phyloP scores from a whole-genome alignment of 2,113 vertebrate species.

The Crotalus helleri region DNA sequence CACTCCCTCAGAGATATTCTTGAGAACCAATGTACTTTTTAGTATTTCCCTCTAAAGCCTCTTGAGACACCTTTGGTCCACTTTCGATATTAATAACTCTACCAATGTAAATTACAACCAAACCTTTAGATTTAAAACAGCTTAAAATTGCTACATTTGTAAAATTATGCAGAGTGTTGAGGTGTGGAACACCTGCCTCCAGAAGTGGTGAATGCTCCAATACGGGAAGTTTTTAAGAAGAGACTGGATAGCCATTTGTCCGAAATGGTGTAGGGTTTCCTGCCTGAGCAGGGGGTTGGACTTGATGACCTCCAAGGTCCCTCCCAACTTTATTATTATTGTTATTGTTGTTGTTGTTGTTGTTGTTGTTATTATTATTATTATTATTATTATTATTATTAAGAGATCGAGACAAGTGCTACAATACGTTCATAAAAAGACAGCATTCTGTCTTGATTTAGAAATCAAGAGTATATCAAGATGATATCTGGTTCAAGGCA shows the following conservation, averaged over 20 bases:
- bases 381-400: no score
- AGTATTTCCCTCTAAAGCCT: constrained; percentile 32
- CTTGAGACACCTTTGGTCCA: constrained; percentile 18
- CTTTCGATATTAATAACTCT: constrained; percentile 46
- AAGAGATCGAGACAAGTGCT: accelerated
- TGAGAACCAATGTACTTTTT: not conserved
- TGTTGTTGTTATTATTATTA: no score
- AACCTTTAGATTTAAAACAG: not conserved
- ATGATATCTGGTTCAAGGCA: not conserved
- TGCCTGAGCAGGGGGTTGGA: no score
- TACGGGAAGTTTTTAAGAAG: no score
- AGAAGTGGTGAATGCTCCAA: no score
- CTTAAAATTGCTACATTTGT: not conserved
- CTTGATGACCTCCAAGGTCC: no score
- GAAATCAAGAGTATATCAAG: not conserved
- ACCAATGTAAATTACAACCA: constrained; percentile 10
- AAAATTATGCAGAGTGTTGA: constrained; percentile 10
- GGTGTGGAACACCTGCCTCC: not conserved
- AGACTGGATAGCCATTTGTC: no score
- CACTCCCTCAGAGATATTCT: not conserved
- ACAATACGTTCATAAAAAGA: not conserved
- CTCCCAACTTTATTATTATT: no score
- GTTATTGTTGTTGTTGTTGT: no score
- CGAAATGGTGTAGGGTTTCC: no score
- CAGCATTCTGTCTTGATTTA: constrained; percentile 7